Percentiles rank a stretch among this genome's conserved stretches.
phyloP scores from a whole-genome alignment of 2,888 invertebrate species.

The Lordiphosa andalusiaca region DNA sequence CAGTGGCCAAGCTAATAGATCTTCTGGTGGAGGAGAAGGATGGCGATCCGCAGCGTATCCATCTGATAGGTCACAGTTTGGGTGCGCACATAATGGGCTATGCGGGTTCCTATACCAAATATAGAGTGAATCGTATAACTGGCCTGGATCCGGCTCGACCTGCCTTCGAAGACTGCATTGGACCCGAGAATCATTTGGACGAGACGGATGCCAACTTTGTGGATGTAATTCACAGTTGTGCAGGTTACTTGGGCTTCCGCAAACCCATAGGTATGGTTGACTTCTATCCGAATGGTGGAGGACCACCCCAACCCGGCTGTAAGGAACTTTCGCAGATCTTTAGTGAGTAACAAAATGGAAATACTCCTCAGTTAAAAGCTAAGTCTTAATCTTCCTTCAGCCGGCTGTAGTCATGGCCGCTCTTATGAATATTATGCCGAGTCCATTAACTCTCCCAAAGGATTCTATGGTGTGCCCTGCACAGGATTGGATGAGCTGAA shows the following conservation, averaged over 20 bases:
- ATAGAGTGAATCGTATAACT: conserved; percentile 82
- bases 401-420: conserved; percentile 86
- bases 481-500: conserved; percentile 80
- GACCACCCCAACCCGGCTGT: conserved; percentile 86
- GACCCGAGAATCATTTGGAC: conserved; percentile 82
- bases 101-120: conserved; percentile 81
- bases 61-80: conserved; percentile 82
- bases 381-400: conserved; percentile 64
- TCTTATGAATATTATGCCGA: conserved; percentile 84
- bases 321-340: conserved; percentile 80
- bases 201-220: conserved; percentile 86
- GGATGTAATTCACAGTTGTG: conserved; percentile 88
- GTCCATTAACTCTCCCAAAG: conserved; percentile 82
- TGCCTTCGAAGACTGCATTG: conserved; percentile 78
- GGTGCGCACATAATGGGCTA: conserved; percentile 84
- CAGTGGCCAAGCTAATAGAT: conserved; percentile 78
- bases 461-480: conserved; percentile 83
- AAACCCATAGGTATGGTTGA: conserved; percentile 85
- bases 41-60: conserved; percentile 76
- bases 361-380: background rate
- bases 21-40: conserved; percentile 76
- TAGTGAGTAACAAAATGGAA: conserved; percentile 55
- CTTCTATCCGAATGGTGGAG: conserved; percentile 88
- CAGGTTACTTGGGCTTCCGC: conserved; percentile 83
- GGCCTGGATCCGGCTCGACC: conserved; percentile 86